These are phyloP conservation scores for Philonicus albiceps DNA, from an alignment of 2,888 invertebrate genomes.

Conservation along the genomic window DNA sequence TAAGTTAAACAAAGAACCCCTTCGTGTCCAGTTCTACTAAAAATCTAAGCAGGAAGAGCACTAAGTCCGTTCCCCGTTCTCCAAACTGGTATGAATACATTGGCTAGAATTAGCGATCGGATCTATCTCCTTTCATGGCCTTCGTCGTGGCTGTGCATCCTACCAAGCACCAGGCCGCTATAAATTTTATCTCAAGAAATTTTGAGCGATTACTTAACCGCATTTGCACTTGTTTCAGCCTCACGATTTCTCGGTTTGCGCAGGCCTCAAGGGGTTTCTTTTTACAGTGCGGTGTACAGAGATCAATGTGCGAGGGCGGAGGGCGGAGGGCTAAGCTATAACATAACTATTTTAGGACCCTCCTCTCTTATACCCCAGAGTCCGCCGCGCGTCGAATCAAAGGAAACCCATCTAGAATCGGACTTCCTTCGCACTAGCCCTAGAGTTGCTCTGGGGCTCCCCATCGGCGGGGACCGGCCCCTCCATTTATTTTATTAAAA, in stretches of 20 bases:
- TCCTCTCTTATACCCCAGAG: background rate
- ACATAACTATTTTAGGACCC: slow-evolving; percentile 1
- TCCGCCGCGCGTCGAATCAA: background rate
- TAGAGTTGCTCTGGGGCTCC: background rate
- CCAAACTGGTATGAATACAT: slow-evolving; percentile 5
- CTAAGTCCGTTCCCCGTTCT: background rate
- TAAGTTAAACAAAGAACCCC: background rate
- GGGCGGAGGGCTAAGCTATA: background rate
- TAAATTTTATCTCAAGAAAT: slow-evolving; percentile 17
- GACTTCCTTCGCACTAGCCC: background rate
- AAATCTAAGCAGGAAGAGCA: background rate
- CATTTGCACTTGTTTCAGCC: slow-evolving; percentile 39
- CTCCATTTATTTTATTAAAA: slow-evolving; percentile 40
- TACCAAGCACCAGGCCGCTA: background rate
- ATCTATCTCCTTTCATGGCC: slow-evolving; percentile 1
- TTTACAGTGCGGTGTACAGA: background rate
- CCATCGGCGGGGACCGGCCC: background rate
- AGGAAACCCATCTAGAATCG: background rate
- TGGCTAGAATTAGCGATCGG: background rate
- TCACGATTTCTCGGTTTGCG: slow-evolving; percentile 24
- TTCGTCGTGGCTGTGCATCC: background rate
- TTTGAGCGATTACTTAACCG: slow-evolving; percentile 36
- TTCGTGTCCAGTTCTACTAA: background rate
- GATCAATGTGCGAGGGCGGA: background rate
- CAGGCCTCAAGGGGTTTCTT: background rate